These are phyloP conservation scores for Ondatra zibethicus DNA, from an alignment of 2,113 vertebrate genomes.

Conservation along the genomic window DNA sequence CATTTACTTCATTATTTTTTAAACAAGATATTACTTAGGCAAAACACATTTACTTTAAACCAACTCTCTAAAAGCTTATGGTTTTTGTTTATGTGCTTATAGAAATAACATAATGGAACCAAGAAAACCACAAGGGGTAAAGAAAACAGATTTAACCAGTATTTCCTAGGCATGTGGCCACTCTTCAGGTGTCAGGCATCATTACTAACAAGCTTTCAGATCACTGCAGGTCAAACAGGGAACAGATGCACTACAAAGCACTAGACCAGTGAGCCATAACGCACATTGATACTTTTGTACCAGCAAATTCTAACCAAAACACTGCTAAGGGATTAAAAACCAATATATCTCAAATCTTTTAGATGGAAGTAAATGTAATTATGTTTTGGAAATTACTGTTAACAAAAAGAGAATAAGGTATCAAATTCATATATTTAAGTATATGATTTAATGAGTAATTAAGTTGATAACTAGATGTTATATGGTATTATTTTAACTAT, in stretches of 20 bases:
- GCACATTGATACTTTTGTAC: not conserved
- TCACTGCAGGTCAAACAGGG: not conserved
- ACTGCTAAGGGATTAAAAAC: not conserved
- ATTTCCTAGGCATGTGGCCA: not conserved
- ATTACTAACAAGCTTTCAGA: not conserved
- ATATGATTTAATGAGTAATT: not conserved
- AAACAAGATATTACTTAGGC: not conserved
- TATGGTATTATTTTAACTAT: not conserved
- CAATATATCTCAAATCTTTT: not conserved
- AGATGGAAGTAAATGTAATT: not conserved
- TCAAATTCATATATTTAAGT: not conserved
- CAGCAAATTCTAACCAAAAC: constrained; percentile 25
- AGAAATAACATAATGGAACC: constrained; percentile 22
- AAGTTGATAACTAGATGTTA: not conserved
- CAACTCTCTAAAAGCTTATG: not conserved
- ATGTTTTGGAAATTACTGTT: not conserved
- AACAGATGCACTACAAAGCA: not conserved
- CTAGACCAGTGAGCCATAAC: not conserved
- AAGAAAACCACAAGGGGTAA: not conserved
- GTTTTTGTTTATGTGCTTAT: not conserved
- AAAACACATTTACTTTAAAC: constrained; percentile 23
- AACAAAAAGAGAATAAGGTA: constrained; percentile 15
- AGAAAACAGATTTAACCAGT: constrained; percentile 5
- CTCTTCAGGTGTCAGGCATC: not conserved
- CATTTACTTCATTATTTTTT: constrained; percentile 37